Conservation (phyloP, 53 echinoderm and acorn worm species). For the Paracentrotus lividus region DNA sequence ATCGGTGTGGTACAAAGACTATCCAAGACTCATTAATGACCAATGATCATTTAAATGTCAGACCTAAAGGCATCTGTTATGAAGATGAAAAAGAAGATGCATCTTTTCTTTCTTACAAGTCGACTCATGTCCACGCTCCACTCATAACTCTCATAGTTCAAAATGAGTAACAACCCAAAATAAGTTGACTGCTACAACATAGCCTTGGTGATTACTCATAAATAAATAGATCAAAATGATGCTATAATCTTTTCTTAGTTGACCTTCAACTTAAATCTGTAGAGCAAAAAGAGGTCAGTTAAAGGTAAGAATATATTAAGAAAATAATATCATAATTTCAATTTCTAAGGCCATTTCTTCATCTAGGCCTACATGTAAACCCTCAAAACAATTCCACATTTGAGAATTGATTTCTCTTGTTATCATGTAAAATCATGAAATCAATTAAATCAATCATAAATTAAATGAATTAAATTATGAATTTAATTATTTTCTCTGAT, state of each 20-base stretch:
- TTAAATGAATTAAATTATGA: too few relatives aligned
- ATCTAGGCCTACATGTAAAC: background rate
- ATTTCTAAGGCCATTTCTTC: background rate
- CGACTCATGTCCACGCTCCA: slow-evolving; percentile 10
- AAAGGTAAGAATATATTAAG: background rate
- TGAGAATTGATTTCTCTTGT: too few relatives aligned
- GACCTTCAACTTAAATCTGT: background rate
- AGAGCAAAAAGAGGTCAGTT: background rate
- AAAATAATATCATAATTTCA: background rate
- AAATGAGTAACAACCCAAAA: slow-evolving; percentile 37
- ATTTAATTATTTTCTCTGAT: too few relatives aligned
- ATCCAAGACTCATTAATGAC: slow-evolving; percentile 20
- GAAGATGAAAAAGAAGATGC: background rate
- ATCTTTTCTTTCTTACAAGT: slow-evolving; percentile 22
- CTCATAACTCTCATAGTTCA: slow-evolving; percentile 21
- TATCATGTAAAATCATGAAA: too few relatives aligned
- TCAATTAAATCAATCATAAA: too few relatives aligned
- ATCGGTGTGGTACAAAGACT: too few relatives aligned
- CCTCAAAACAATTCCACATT: too few relatives aligned
- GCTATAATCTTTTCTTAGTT: background rate
- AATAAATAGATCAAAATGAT: background rate
- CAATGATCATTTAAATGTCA: slow-evolving; percentile 51
- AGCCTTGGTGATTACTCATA: slow-evolving; percentile 24
- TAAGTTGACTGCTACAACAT: slow-evolving; percentile 1
- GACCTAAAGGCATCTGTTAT: background rate